Base-by-base conservation (phyloP, 1,140 invertebrate genomes). In the Drosophila saltans region DNA sequence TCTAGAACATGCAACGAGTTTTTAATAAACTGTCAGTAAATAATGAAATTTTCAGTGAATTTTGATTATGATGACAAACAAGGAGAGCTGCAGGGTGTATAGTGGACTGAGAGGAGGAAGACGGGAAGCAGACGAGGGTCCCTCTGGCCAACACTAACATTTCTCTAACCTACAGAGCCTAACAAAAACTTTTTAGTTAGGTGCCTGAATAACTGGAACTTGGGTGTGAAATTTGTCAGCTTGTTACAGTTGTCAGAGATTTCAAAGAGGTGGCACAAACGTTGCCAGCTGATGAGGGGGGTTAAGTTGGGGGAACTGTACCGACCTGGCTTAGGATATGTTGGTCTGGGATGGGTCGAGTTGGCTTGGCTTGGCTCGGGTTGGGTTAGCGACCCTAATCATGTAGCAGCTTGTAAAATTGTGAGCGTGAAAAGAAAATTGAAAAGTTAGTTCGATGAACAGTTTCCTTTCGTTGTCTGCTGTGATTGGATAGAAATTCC, bases 401-500 rank as follows among this genome's bases (percentile, higher is more conserved):
- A 88, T 86, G 82, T 86, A 86, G 83, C 82, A 86, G 82, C 82
- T 85, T 85, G 82, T 81, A 86, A 78, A 86, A 88, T 24, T 78
- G 75, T 61, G 80, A 86, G 83, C 72, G 82, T 85, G 75, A 86
- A 86, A 85, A 85, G 74, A 78, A 84, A 84, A 84, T 84, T 84
- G 81, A 85, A 84, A 84, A 84, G 78, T 84, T 85, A 81, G 73
- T 81, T 81, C 60, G 36, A 64, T 73, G 74, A 67, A 2, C 61
- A 55, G 48, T 68, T 68, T 68, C 33, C 6, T 63, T 26, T 30
- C 33, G 24, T 8, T 39, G 16, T 7, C 40, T 62, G 81, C 81
- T 85, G 81, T 84, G 81, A 84, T 84, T 84, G 77, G 69, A 52
- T 52, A 65, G 71, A 81, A 84, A 75, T 75, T 85, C 83, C 75